These are phyloP conservation scores for Xanthostigma xanthostigma DNA, from an alignment of 2,888 invertebrate species.

Conservation along the genomic window DNA sequence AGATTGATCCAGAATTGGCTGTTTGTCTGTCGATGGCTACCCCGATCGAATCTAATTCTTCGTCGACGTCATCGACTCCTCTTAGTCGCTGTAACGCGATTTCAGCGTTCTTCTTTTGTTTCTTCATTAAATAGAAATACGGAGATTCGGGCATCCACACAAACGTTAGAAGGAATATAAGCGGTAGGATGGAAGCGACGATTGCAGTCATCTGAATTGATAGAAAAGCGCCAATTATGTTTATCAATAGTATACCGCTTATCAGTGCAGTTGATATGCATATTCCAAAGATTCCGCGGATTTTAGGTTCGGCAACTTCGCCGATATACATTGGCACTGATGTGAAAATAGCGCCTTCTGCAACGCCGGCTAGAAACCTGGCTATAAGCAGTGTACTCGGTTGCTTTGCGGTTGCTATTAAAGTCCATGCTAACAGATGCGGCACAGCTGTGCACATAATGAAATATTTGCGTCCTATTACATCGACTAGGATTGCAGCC, in stretches of 20 bases:
- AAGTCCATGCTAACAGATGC: slow-evolving; percentile 1
- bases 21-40: slow-evolving; percentile 8
- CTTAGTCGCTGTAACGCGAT: slow-evolving; percentile 38
- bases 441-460: slow-evolving; percentile 1
- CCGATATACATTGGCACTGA: slow-evolving; percentile 43
- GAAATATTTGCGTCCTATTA: slow-evolving; percentile 1
- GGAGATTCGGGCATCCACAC: slow-evolving; percentile 49
- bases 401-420: slow-evolving; percentile 1
- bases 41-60: slow-evolving; percentile 7
- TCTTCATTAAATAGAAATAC: slow-evolving; percentile 27
- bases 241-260: slow-evolving; percentile 43
- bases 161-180: slow-evolving; percentile 39
- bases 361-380: slow-evolving; percentile 42
- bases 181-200: slow-evolving; percentile 39
- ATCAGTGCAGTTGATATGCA: slow-evolving; percentile 39
- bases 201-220: slow-evolving; percentile 33
- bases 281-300: slow-evolving; percentile 45
- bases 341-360: slow-evolving; percentile 28
- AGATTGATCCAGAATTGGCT: slow-evolving; percentile 5
- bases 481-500: not conserved
- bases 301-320: slow-evolving; percentile 39
- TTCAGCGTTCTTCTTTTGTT: slow-evolving; percentile 28
- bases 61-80: slow-evolving; percentile 24
- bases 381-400: not conserved
- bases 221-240: slow-evolving; percentile 42